Evolutionary conservation across 2,113 vertebrate genomes (phyloP).

Genomic region (Eptesicus fuscus): DNA sequence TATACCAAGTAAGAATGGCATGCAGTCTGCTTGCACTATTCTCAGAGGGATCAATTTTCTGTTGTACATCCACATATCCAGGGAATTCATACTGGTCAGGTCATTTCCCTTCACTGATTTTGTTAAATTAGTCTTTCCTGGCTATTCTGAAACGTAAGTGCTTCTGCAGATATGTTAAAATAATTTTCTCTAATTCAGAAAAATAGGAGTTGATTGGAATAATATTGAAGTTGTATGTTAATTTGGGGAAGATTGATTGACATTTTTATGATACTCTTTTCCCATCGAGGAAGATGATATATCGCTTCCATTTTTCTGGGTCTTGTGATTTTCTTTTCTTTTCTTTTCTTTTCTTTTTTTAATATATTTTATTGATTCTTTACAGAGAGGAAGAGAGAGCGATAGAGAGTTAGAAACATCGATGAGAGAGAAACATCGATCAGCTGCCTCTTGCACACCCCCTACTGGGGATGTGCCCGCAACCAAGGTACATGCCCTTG

Average conservation of each 20-base stretch:
- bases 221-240: background rate
- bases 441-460: no score
- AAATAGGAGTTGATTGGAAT: background rate
- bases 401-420: no score
- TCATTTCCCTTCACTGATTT: background rate
- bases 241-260: background rate
- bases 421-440: no score
- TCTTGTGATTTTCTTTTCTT: background rate
- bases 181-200: background rate
- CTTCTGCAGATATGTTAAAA: background rate
- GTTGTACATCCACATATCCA: accelerated
- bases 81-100: background rate
- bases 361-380: no score
- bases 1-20: background rate
- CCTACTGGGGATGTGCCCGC: no score
- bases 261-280: background rate
- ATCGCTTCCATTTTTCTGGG: background rate
- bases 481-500: no score
- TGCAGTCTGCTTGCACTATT: background rate
- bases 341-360: no score
- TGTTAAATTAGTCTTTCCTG: background rate
- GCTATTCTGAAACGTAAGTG: background rate
- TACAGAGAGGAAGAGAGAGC: no score
- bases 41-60: background rate
- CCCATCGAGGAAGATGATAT: background rate